These are phyloP conservation scores for Lasius fuliginosus DNA, from an alignment of 2,888 invertebrate species.

Conservation along the genomic window DNA sequence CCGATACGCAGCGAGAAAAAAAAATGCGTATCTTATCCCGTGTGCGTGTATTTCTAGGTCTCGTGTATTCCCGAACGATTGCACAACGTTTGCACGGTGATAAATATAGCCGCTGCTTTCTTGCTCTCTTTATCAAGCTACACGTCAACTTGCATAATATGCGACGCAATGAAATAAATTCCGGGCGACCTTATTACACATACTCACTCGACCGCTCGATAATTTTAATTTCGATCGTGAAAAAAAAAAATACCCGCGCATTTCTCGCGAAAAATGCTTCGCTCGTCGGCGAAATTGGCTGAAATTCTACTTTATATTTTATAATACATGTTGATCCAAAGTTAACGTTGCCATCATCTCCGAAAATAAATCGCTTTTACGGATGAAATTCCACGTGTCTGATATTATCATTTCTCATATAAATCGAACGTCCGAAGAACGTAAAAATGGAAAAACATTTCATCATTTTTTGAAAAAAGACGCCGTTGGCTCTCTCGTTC, in stretches of 20 bases:
- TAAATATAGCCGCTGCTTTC: slow-evolving; percentile 65
- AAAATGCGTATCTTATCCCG: slow-evolving; percentile 23
- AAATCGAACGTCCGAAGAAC: background rate
- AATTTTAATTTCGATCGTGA: slow-evolving; percentile 41
- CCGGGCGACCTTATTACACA: slow-evolving; percentile 58
- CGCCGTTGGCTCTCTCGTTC: background rate
- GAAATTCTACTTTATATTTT: background rate
- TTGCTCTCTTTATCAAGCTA: slow-evolving; percentile 65
- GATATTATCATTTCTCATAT: background rate
- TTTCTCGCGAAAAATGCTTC: background rate
- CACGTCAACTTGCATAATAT: slow-evolving; percentile 65
- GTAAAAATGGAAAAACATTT: background rate
- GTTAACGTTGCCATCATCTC: background rate
- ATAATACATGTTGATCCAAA: background rate
- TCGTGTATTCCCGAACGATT: slow-evolving; percentile 60
- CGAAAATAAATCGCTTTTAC: background rate
- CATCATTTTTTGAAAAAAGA: background rate
- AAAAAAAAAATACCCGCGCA: background rate
- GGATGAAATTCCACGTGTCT: background rate
- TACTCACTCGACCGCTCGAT: slow-evolving; percentile 1
- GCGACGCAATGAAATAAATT: slow-evolving; percentile 64
- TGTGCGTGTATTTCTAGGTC: slow-evolving; percentile 58
- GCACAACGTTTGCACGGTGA: slow-evolving; percentile 57
- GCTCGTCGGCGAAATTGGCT: background rate
- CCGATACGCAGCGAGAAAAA: background rate